Evolutionary conservation across 2,113 vertebrate species (phyloP).

Genomic region (Camelus dromedarius): DNA sequence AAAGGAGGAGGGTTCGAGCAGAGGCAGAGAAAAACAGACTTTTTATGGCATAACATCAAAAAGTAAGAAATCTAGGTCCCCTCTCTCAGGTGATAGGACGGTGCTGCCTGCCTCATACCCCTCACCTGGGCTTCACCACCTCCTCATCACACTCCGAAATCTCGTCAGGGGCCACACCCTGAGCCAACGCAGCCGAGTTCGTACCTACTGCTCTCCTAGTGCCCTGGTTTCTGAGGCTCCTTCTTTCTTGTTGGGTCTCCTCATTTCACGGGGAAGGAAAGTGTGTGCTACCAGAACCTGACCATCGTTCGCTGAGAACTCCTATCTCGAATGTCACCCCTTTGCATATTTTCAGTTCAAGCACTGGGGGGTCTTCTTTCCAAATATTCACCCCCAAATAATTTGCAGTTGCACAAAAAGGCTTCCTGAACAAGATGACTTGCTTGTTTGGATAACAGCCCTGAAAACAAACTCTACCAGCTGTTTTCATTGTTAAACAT

Average conservation of each 20-base stretch:
- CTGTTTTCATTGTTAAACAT: constrained; percentile 18
- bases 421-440: not conserved
- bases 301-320: not conserved
- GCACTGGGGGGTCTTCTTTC: not conserved
- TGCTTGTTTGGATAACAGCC: not conserved
- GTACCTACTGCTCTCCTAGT: not conserved
- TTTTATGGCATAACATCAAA: not conserved
- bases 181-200: not conserved
- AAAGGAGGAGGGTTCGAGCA: not conserved
- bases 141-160: not conserved
- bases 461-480: not conserved
- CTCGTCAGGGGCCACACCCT: not conserved
- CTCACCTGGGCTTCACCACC: not conserved
- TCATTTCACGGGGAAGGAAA: not conserved
- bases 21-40: not conserved
- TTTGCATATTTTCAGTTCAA: not conserved
- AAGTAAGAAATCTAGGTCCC: not conserved
- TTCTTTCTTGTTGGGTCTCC: not conserved
- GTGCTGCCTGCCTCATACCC: fast-evolving
- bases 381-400: not conserved
- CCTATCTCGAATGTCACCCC: not conserved
- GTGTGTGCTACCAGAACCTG: not conserved
- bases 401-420: not conserved
- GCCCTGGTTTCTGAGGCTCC: not conserved
- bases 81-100: not conserved